Base-by-base conservation (phyloP, 2,888 invertebrate species). In the Nineta flava region DNA sequence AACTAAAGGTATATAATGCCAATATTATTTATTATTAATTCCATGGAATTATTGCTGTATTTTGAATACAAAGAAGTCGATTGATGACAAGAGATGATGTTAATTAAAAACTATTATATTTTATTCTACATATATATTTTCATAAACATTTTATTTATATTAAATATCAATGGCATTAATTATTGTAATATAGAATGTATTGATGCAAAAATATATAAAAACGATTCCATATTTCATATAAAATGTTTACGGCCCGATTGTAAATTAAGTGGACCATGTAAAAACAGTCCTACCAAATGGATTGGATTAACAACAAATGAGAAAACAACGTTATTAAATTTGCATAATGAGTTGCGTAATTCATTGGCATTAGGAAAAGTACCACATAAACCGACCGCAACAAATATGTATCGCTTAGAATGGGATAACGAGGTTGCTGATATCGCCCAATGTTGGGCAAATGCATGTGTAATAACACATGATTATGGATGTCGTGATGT, bases 401-500 rank as follows among this genome's bases (percentile, higher is more conserved):
- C 68, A 3, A 72, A 72, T 54, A 72, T 72, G 72, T 66, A 70
- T 7, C 71, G 72, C 56, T 64, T 73, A 66, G 72, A 71, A 53
- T 72, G 72, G 72, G 72, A 73, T 51, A 65, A 66, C 50, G 72
- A 73, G 54, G 61, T 73, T 1, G 72, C 71, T 51, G 58, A 63
- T 19, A 67, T 65, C 64, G 72, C 72, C 0, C 70, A 71, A 35
- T 58, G 66, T 5, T 72, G 72, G 72, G 72, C 71, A 0, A 64
- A 72, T 9, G 70, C 71, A 50, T 73, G 72, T 53, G 70, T 68
- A 53, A 70, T 70, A 51, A 61, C 69, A 13, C 72, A 72, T 51
- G 71, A 71, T 68, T 13, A 41, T 13, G 41, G 41, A n/a, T 71
- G 71, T 0, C 71, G 71, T 54, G 70, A 71, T 51, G 59, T 70